These are phyloP conservation scores for Bombyx mori DNA, from an alignment of 1,140 invertebrate genomes.

Conservation along the genomic window DNA sequence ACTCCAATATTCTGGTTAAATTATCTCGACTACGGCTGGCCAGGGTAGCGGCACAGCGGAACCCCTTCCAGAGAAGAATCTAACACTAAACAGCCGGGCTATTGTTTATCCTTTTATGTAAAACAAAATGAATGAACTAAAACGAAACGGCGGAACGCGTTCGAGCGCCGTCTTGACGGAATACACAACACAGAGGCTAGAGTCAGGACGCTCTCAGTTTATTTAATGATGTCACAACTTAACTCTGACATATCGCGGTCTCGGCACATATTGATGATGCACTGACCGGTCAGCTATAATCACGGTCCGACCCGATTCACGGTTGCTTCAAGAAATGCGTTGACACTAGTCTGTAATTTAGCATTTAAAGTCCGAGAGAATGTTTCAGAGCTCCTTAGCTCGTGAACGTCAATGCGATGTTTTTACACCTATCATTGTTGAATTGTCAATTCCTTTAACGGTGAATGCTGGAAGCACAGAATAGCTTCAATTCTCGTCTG, in stretches of 20 bases:
- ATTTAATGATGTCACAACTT: slow-evolving; percentile 58
- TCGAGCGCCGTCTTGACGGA: slow-evolving; percentile 59
- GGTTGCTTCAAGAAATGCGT: slow-evolving; percentile 90
- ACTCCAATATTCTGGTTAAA: slow-evolving; percentile 68
- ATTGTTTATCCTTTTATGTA: slow-evolving; percentile 66
- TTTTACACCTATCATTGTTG: too few species aligned
- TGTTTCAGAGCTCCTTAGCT: slow-evolving; percentile 36
- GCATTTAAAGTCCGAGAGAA: slow-evolving; percentile 73
- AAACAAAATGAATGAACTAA: slow-evolving; percentile 66
- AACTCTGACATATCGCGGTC: slow-evolving; percentile 82
- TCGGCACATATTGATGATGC: slow-evolving; percentile 76
- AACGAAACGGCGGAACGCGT: slow-evolving; percentile 52
- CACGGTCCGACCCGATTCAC: slow-evolving; percentile 72
- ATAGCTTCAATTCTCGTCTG: too few species aligned
- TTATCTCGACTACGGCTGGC: slow-evolving; percentile 57
- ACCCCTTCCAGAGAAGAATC: slow-evolving; percentile 31
- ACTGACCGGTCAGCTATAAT: slow-evolving; percentile 26
- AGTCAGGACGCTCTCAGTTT: slow-evolving; percentile 22
- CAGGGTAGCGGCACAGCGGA: slow-evolving; percentile 43
- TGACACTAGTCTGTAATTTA: slow-evolving; percentile 88
- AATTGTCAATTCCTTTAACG: too few species aligned
- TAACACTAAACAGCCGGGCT: slow-evolving; percentile 51
- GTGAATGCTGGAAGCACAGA: too few species aligned
- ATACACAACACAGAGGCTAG: slow-evolving; percentile 34
- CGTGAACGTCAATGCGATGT: slow-evolving; percentile 21